Percentiles rank a stretch among this genome's conserved stretches.
These are phyloP conservation scores for Xenops minutus DNA, from an alignment of 2,797 vertebrate species.

Conservation along the genomic window DNA sequence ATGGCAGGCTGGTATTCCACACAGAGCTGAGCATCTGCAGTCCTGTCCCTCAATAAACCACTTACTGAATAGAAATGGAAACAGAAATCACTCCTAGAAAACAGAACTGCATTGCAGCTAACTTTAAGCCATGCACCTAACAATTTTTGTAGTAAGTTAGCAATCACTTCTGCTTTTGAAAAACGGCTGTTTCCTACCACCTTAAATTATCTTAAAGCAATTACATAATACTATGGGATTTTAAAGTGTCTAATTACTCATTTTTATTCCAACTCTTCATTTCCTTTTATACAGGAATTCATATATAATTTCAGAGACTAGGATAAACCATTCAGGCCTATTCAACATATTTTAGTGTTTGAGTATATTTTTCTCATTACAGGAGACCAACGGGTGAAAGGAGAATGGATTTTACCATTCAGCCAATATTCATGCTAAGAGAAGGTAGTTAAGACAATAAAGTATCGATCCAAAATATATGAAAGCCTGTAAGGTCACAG, in stretches of 20 bases:
- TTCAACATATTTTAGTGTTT: not conserved
- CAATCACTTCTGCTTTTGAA: not conserved
- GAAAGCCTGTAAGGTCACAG: not conserved
- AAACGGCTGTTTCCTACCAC: not conserved
- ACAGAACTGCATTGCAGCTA: not conserved
- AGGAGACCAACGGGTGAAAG: not conserved
- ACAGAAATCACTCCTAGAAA: not conserved
- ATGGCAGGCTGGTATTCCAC: conserved; percentile 49
- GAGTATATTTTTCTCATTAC: not conserved
- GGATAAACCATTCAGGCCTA: not conserved
- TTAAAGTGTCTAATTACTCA: not conserved
- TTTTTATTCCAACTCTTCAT: not conserved
- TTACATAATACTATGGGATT: not conserved
- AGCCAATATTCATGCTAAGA: not conserved
- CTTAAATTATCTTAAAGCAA: not conserved
- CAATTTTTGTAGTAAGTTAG: not conserved
- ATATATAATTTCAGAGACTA: not conserved
- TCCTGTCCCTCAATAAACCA: conserved; percentile 30
- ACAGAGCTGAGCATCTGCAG: conserved; percentile 56
- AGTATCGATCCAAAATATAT: not conserved
- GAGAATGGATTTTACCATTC: not conserved
- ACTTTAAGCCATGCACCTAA: not conserved
- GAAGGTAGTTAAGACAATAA: not conserved
- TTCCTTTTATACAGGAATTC: not conserved
- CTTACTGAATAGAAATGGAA: conserved; percentile 1